Conservation (phyloP, 1,140 invertebrate genomes). For the Zaprionus gabonicus region DNA sequence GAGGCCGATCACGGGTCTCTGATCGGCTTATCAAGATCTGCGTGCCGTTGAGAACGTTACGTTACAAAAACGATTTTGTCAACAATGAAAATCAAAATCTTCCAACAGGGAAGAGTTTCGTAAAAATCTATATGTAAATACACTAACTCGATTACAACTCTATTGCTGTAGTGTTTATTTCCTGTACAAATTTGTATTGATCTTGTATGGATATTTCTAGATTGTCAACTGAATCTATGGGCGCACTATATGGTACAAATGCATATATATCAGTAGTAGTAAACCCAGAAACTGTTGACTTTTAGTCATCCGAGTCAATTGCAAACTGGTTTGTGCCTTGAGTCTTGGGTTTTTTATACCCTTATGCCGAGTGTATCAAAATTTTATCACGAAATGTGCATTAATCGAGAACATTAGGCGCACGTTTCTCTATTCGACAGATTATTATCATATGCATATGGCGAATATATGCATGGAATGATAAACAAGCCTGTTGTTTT, state of each 20-base stretch:
- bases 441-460: not conserved
- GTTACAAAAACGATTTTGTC: not conserved
- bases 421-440: not conserved
- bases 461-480: not conserved
- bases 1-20: slow-evolving; percentile 23
- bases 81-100: not conserved
- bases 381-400: slow-evolving; percentile 27
- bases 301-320: slow-evolving; percentile 32
- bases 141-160: not conserved
- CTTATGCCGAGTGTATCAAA: slow-evolving; percentile 9
- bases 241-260: slow-evolving; percentile 2
- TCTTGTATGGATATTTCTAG: slow-evolving; percentile 11
- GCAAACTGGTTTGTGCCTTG: slow-evolving; percentile 44
- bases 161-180: not conserved
- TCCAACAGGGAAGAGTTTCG: not conserved
- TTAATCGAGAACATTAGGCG: slow-evolving; percentile 7
- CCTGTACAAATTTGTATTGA: slow-evolving; percentile 4
- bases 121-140: not conserved
- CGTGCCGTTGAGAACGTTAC: slow-evolving; percentile 30
- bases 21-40: slow-evolving; percentile 37
- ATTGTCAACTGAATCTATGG: not conserved
- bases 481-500: not conserved
- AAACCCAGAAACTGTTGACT: slow-evolving; percentile 29
- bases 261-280: not conserved
- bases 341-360: slow-evolving; percentile 33